Conservation (phyloP, 2,888 invertebrate genomes). For the Caenorhabditis doughertyi region DNA sequence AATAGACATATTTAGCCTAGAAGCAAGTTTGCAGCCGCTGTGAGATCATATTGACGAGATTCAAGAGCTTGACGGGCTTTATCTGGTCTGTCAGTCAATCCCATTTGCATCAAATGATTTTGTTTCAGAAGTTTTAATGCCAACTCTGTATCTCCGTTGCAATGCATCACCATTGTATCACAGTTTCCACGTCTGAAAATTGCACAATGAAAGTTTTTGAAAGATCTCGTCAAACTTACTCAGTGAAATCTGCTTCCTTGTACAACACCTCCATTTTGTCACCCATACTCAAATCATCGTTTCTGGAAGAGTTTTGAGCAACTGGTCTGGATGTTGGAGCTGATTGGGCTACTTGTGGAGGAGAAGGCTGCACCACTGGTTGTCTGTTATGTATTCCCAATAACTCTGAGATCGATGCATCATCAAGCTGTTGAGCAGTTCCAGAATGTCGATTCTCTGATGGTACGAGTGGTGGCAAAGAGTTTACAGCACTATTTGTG, state of each 20-base stretch:
- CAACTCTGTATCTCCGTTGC: conserved; percentile 66
- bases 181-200: conserved; percentile 68
- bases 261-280: conserved; percentile 73
- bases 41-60: conserved; percentile 52
- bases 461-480: conserved; percentile 33
- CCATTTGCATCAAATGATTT: conserved; percentile 61
- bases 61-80: conserved; percentile 42
- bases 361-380: neutral
- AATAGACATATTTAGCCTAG: conserved; percentile 35
- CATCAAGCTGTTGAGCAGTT: conserved; percentile 37
- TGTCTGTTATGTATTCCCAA: conserved; percentile 22
- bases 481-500: conserved; percentile 18
- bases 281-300: conserved; percentile 34
- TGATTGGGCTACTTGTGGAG: neutral
- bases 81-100: neutral
- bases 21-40: conserved; percentile 51
- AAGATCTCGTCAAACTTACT: conserved; percentile 45
- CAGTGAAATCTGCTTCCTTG: conserved; percentile 70
- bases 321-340: neutral
- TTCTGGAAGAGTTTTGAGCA: neutral
- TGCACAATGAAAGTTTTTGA: neutral
- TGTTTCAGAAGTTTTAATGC: conserved; percentile 72
- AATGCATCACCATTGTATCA: conserved; percentile 69
- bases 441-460: conserved; percentile 43
- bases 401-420: conserved; percentile 49